These are phyloP conservation scores for Odontomachus brunneus DNA, from an alignment of 1,140 invertebrate species.

Conservation along the genomic window DNA sequence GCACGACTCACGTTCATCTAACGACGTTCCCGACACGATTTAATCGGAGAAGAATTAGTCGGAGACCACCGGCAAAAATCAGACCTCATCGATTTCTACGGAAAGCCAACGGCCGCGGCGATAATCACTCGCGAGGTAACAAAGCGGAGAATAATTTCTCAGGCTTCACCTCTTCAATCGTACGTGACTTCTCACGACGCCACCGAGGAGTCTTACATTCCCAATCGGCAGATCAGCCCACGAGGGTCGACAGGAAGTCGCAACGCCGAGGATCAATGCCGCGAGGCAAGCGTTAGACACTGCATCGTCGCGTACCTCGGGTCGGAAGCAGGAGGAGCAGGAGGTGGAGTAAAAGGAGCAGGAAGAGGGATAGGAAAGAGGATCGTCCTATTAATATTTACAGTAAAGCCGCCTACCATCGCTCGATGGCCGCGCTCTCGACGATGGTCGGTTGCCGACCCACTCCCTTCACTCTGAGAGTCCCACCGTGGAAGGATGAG, in stretches of 20 bases:
- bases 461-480: slow-evolving; percentile 27
- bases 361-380: too few relatives aligned
- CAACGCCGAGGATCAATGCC: slow-evolving; percentile 48
- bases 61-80: neutral
- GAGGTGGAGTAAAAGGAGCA: too few relatives aligned
- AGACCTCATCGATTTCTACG: too few relatives aligned
- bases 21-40: neutral
- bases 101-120: slow-evolving; percentile 6
- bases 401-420: slow-evolving; percentile 65
- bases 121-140: slow-evolving; percentile 19
- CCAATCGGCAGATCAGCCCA: neutral
- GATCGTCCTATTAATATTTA: slow-evolving; percentile 68
- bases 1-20: neutral
- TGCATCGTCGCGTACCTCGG: slow-evolving; percentile 38
- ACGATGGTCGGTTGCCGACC: slow-evolving; percentile 30
- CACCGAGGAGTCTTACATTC: neutral
- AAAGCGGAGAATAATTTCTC: too few relatives aligned
- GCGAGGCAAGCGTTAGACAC: slow-evolving; percentile 58
- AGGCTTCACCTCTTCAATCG: too few relatives aligned
- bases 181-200: too few relatives aligned
- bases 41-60: slow-evolving; percentile 22
- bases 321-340: too few relatives aligned
- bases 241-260: slow-evolving; percentile 63
- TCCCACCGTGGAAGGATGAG: slow-evolving; percentile 64
- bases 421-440: slow-evolving; percentile 51